Evolutionary conservation across 2,113 vertebrate genomes (phyloP).

Genomic region (Macaca mulatta): DNA sequence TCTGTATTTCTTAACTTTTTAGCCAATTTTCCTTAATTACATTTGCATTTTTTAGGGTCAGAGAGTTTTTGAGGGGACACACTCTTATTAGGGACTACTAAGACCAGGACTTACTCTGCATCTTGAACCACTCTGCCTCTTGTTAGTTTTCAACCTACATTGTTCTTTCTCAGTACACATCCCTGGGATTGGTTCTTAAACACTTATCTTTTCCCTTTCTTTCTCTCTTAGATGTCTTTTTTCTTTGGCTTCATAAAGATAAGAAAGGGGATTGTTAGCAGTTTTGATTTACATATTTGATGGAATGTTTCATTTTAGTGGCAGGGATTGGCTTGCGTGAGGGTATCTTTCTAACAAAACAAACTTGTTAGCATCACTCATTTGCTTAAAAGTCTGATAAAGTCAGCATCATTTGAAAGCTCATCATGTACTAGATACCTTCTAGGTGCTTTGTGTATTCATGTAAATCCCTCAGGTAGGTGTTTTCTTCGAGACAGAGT

Average conservation of each 20-base stretch:
- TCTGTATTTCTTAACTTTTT: neutral
- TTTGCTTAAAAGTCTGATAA: conserved; percentile 34
- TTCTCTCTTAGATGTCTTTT: neutral
- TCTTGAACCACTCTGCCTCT: neutral
- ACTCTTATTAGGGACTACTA: neutral
- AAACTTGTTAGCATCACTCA: neutral
- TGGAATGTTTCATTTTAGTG: conserved; percentile 10
- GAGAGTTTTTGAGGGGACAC: neutral
- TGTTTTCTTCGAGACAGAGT: no score
- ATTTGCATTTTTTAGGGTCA: neutral
- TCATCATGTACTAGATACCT: neutral
- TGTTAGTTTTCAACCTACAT: neutral
- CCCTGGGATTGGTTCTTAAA: neutral
- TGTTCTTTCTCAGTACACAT: neutral
- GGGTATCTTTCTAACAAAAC: neutral
- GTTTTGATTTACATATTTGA: neutral
- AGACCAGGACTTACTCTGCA: neutral
- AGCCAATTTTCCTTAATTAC: neutral
- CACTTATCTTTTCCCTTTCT: neutral
- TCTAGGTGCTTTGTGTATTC: neutral
- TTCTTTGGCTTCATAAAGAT: neutral
- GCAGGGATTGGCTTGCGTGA: neutral
- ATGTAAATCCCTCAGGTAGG: neutral
- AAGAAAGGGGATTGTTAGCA: neutral
- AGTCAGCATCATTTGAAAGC: neutral